Evolutionary conservation across 2,113 vertebrate genomes (phyloP), one percentile per base, ranked within the genome.

Genomic region (Hyperopisus bebe): DNA sequence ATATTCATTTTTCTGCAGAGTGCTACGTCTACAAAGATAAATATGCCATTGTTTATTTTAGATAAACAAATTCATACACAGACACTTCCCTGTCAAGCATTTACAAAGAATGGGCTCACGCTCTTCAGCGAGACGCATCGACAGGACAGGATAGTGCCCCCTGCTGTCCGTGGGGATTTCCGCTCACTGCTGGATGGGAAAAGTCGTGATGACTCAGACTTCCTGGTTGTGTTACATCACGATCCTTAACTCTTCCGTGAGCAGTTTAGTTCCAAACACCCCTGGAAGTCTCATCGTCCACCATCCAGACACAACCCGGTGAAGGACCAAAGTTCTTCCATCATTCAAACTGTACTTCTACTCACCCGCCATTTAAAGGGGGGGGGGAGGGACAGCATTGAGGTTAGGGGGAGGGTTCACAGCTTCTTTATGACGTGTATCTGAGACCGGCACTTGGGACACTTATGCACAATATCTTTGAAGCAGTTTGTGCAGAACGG

Each of bases 401-500:
- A 46, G 80, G 17, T 3, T 8, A 11, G 77, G 39, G 39, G 82
- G 44, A 6, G 46, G n/a, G 3, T 35, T 95, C 91, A 96, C 42
- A 96, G 87, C 66, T 88, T 93, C 90, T 93, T 93, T 42, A 92
- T 19, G 0, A 82, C 94, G 70, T 6, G 6, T 21, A 96, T 92
- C 4, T 8, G 2, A 4, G 92, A 86, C 42, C 93, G 92, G 92
- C 95, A 96, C 90, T 89, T 94, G 0, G 95, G 95, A 91, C 95
- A 95, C 89, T 46, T 92, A 91, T 96, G 95, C 17, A 48, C 85
- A 10, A 85, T 91, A 0, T 94, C 91, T 91, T 95, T 96, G 80
- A 91, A 94, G 24, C 0, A 15, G 0, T 93, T 87, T 0, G 90
- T 0, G 92, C 94, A 96, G 93, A 96, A 95, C 10, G 95, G 95